Percentiles rank a stretch among this genome's conserved stretches.
phyloP scores from a whole-genome alignment of 2,113 vertebrate genomes.

The Tyrannus savana region DNA sequence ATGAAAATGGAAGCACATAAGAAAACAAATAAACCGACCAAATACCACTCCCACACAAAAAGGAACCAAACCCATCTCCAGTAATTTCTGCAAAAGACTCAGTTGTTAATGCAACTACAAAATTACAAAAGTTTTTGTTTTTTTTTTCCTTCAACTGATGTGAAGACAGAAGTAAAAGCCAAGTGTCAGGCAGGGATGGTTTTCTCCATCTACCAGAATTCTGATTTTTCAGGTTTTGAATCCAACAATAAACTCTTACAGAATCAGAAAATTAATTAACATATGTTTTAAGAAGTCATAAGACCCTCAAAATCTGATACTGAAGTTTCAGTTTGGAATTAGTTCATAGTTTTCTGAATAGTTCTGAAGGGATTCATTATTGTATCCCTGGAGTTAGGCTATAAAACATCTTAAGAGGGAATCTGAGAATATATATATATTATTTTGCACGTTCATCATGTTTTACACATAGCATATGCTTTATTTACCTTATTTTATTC shows the following conservation, averaged over 20 bases:
- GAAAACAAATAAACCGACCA: not conserved
- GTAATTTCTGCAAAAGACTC: not conserved
- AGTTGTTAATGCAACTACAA: not conserved
- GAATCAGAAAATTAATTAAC: not conserved
- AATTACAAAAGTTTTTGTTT: not conserved
- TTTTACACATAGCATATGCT: not conserved
- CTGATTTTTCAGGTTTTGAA: not conserved
- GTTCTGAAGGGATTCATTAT: not conserved
- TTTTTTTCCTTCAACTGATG: not conserved
- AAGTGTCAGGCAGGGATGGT: not conserved
- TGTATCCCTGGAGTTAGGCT: not conserved
- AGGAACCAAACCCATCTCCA: not conserved
- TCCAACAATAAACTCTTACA: not conserved
- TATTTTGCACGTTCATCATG: not conserved
- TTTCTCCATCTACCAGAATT: not conserved
- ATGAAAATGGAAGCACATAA: not conserved
- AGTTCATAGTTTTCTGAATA: not conserved
- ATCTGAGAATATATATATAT: not conserved
- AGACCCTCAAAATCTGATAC: not conserved
- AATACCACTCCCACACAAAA: rapidly evolving
- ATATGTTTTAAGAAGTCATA: not conserved
- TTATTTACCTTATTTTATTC: not conserved
- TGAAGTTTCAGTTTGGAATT: not conserved
- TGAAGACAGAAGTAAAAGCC: not conserved
- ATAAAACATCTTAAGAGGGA: not conserved